Evolutionary conservation across 1,140 invertebrate genomes (phyloP), one percentile per base, ranked within the genome.

Genomic region (Trichonephila inaurata): DNA sequence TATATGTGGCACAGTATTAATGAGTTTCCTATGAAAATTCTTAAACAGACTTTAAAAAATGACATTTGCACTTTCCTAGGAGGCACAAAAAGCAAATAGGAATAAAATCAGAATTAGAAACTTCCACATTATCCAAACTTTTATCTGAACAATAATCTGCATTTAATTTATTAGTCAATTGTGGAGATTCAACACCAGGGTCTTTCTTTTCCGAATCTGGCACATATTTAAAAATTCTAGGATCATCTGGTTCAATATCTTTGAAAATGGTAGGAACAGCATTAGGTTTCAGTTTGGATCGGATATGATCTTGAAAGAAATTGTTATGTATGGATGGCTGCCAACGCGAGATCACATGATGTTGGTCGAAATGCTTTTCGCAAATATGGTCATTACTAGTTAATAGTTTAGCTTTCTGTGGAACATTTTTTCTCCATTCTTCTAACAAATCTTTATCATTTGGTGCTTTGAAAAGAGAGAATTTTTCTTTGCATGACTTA

Each of bases 241-340:
- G 64, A 58, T 89, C 88, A 44, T 58, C 58, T 89, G 24, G 62
- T 1, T 82, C 89, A 92, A 85, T 61, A 58, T 28, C 18, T 19
- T 24, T 19, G 51, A 92, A 92, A 33, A 92, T 86, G 6, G 91
- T 87, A 19, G 91, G 91, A 40, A 92, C 21, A 19, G 91, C 91
- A 58, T 92, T 51, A 60, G 40, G 40, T 0, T 19, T 77, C 28
- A 92, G 61, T 72, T 92, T 92, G 5, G 91, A 58, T 72, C 83
- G 24, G 6, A 28, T 16, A 60, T 60, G 44, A 40, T 92, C 91
- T 2, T 60, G 8, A 21, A 21, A 66, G 28, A 28, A 92, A n/a
- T 92, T 83, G 2, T 64, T 83, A 33, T 19, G 2, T 16, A 0
- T 18, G 6, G 83, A 72, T 60, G 61, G 82, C 58, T 92, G 82